Evolutionary conservation across 2,797 vertebrate species (phyloP), one percentile per base, ranked within the genome.

Genomic region (Mycteria americana): DNA sequence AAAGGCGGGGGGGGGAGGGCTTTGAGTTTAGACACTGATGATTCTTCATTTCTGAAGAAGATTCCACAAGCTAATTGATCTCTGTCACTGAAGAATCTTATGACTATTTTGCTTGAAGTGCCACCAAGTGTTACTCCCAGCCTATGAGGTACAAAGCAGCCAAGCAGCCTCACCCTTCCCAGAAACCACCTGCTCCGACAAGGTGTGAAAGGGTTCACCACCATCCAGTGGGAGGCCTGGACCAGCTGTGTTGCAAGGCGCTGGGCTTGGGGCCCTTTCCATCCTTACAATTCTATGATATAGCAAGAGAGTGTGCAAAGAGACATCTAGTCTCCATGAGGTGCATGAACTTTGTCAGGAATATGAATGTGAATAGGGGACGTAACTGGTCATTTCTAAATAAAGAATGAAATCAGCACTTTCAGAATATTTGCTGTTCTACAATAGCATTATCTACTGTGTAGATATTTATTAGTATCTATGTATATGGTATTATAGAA

Each of bases 1-100:
- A 59, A 43, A 56, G 21, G n/a, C n/a, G 6, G 5, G 4, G 3
- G 10, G 9, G 8, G 11, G 1, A 4, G 6, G 31, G 19, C 8
- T 69, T 88, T 69, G 22, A 59, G 14, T 69, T 93, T 74, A 30
- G 37, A 48, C 37, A 56, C 21, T 67, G 33, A 48, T 54, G 21
- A 64, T 84, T 28, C 39, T 70, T 94, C 39, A 43, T 27, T 63
- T 59, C 17, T 33, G 56, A 39, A 59, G 2, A 7, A 78, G 37
- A 43, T 64, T 72, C 33, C 33, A 67, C 17, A 62, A 72, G 53
- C 41, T 54, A 62, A 50, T 1, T 33, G 64, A 69, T 37, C 39
- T 85, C 46, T 2, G 2, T 19, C 35, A 45, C 64, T 62, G 53
- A 13, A 62, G 65, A 65, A 50, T 67, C 53, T 77, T 86, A 60